Conservation (phyloP, 2,888 invertebrate genomes). For the Lampropteryx suffumata region DNA sequence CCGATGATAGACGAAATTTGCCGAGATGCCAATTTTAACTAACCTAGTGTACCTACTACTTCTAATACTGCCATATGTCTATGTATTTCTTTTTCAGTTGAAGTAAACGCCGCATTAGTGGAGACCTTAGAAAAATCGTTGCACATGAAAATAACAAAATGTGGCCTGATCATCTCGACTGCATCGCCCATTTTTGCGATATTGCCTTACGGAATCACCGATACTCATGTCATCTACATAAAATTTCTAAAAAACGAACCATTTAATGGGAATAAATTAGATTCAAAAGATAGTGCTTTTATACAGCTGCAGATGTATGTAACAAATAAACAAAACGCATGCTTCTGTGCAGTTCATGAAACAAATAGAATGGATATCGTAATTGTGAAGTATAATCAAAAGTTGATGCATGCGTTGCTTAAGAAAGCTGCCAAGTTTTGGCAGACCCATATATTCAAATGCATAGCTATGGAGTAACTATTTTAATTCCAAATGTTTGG, state of each 20-base stretch:
- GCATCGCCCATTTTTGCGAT: neutral
- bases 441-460: neutral
- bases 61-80: no score
- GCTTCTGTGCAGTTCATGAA: neutral
- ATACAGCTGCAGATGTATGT: conserved; percentile 3
- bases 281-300: neutral
- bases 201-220: neutral
- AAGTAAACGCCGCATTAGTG: neutral
- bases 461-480: neutral
- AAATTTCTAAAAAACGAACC: neutral
- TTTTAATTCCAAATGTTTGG: no score
- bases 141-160: neutral
- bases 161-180: neutral
- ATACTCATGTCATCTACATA: neutral
- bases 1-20: no score
- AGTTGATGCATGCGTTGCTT: neutral
- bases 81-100: neutral
- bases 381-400: neutral
- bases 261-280: neutral
- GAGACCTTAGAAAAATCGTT: neutral
- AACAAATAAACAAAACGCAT: neutral
- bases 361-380: neutral
- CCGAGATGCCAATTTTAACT: no score
- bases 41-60: no score
- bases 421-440: conserved; percentile 1